These are phyloP conservation scores for Bactericera cockerelli DNA, from an alignment of 1,140 invertebrate genomes.

Conservation along the genomic window DNA sequence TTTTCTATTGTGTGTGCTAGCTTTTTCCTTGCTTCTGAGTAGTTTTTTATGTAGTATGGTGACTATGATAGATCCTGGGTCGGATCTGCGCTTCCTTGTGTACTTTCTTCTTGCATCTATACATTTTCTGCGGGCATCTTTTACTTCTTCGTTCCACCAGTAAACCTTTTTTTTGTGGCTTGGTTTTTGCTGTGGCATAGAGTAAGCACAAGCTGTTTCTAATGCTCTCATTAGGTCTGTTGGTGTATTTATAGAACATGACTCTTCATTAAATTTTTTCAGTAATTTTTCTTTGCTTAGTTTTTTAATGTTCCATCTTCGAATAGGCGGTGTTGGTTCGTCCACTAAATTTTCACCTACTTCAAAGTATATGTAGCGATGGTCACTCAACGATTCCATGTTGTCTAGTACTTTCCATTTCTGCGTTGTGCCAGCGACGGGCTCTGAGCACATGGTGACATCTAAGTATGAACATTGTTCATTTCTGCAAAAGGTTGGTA, in stretches of 20 bases:
- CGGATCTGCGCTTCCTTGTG: not conserved
- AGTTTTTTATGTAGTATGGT: not conserved
- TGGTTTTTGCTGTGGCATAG: not conserved
- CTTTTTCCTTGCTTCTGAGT: not conserved
- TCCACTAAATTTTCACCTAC: not conserved
- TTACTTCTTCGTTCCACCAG: not conserved
- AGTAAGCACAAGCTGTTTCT: not conserved
- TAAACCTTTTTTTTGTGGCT: slow-evolving; percentile 6
- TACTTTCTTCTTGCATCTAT: not conserved
- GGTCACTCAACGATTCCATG: not conserved
- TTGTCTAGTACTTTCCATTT: not conserved
- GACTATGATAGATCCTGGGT: not conserved
- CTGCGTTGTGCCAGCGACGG: not conserved
- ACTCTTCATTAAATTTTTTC: not conserved
- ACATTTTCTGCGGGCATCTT: not conserved
- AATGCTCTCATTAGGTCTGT: not conserved
- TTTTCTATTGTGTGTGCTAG: not conserved
- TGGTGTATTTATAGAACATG: too few species aligned
- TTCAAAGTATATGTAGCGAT: not conserved
- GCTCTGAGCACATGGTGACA: not conserved
- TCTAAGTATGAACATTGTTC: not conserved
- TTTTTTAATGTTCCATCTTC: slow-evolving; percentile 1
- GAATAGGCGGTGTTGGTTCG: not conserved
- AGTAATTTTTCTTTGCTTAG: not conserved
- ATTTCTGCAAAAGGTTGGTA: not conserved